phyloP scores from a whole-genome alignment of 2,888 invertebrate genomes.

The Nematopogon swammerdamellus region DNA sequence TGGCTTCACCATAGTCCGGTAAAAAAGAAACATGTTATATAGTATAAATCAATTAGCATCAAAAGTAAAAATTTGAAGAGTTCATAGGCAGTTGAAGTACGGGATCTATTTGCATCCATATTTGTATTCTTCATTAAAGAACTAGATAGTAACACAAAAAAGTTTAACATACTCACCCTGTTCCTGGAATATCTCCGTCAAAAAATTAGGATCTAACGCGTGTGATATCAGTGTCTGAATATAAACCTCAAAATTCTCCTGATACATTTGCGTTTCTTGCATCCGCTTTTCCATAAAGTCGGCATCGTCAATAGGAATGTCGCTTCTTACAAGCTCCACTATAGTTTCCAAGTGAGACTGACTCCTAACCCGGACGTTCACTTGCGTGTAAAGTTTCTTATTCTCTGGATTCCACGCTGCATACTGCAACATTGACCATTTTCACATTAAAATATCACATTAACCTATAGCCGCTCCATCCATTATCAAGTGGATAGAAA shows the following conservation, averaged over 20 bases:
- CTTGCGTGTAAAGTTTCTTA: conserved; percentile 75
- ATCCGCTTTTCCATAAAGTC: conserved; percentile 72
- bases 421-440: conserved; percentile 65
- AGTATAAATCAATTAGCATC: too few species aligned
- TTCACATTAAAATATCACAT: too few species aligned
- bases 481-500: not conserved
- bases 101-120: too few species aligned
- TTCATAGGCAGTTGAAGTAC: too few species aligned
- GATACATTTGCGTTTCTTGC: conserved; percentile 72
- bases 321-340: conserved; percentile 75
- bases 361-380: conserved; percentile 71
- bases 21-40: too few species aligned
- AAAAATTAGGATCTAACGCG: conserved; percentile 84
- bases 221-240: conserved; percentile 90
- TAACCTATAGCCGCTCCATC: too few species aligned
- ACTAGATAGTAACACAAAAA: too few species aligned
- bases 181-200: conserved; percentile 86
- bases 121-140: too few species aligned
- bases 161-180: conserved; percentile 72
- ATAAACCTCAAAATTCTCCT: conserved; percentile 88
- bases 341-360: conserved; percentile 75
- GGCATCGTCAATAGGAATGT: conserved; percentile 65
- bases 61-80: too few species aligned
- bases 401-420: conserved; percentile 83
- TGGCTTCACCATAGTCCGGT: too few species aligned